A percentile compares a stretch with the other conserved stretches of the same genome.
phyloP scores from a whole-genome alignment of 2,888 invertebrate species.

The Pristionchus arcanus region DNA sequence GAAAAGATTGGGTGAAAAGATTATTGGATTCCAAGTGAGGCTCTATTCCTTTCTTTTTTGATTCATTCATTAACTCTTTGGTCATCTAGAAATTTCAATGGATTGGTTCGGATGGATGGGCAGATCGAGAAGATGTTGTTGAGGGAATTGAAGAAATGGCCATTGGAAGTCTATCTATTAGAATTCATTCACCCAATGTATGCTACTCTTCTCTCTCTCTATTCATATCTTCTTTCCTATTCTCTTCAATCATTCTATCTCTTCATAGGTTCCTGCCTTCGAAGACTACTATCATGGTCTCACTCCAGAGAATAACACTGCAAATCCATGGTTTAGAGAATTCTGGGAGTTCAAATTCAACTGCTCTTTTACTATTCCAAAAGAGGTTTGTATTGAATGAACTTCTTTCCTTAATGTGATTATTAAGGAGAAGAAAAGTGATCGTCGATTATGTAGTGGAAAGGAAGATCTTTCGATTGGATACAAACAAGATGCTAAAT shows the following conservation, averaged over 20 bases:
- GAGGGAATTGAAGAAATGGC: slow-evolving; percentile 85
- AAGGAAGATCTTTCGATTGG: slow-evolving; percentile 74
- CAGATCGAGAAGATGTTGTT: slow-evolving; percentile 84
- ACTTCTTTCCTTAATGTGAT: no score
- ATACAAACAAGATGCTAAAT: slow-evolving; percentile 85
- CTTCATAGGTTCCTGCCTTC: slow-evolving; percentile 76
- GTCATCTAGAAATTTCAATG: slow-evolving; percentile 74
- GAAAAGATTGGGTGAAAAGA: slow-evolving; percentile 63
- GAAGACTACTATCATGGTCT: slow-evolving; percentile 86
- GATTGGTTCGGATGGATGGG: slow-evolving; percentile 78
- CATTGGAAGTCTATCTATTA: slow-evolving; percentile 86
- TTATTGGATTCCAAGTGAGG: not conserved
- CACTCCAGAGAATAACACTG: slow-evolving; percentile 84
- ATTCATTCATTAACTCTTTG: not conserved
- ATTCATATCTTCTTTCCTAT: not conserved
- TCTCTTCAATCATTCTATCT: not conserved
- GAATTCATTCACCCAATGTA: slow-evolving; percentile 87
- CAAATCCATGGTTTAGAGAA: slow-evolving; percentile 88
- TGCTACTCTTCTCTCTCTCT: not conserved
- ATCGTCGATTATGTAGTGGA: slow-evolving; percentile 72
- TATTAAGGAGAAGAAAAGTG: slow-evolving; percentile 46
- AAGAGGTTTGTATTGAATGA: slow-evolving; percentile 58
- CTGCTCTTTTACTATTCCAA: slow-evolving; percentile 67
- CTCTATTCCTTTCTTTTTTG: not conserved
- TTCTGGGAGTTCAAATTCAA: slow-evolving; percentile 88